A percentile compares a stretch with the other conserved stretches of the same genome.
Conservation (phyloP, 2,888 invertebrate species). For the Catotricha subobsoleta region DNA sequence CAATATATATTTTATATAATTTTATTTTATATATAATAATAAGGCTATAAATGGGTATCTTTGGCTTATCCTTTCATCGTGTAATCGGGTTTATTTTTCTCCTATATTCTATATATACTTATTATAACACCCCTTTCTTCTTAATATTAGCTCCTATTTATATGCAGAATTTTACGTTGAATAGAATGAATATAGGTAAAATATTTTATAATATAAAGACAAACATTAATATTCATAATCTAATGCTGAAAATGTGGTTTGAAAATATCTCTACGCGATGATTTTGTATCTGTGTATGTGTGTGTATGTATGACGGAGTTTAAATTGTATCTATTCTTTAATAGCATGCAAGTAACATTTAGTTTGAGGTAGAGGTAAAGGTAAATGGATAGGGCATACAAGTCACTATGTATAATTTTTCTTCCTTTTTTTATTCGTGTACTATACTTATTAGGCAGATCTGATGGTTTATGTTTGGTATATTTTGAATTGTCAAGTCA, state of each 20-base stretch:
- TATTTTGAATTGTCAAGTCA: neutral
- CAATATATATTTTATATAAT: too few species aligned
- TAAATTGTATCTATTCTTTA: too few species aligned
- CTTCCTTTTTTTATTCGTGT: too few species aligned
- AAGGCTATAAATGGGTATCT: constrained; percentile 1
- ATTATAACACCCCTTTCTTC: constrained; percentile 1
- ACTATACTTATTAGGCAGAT: too few species aligned
- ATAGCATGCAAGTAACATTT: too few species aligned
- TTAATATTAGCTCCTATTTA: constrained; percentile 6
- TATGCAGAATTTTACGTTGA: constrained; percentile 4
- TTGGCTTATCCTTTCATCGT: constrained; percentile 7
- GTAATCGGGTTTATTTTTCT: constrained; percentile 7
- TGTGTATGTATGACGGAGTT: neutral
- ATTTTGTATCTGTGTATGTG: neutral
- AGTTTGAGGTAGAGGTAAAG: too few species aligned
- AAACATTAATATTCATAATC: constrained; percentile 6
- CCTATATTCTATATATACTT: constrained; percentile 1
- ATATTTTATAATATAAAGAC: constrained; percentile 6
- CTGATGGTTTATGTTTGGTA: too few species aligned
- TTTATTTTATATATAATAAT: too few species aligned
- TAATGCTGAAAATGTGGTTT: constrained; percentile 2
- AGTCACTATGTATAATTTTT: too few species aligned
- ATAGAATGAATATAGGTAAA: constrained; percentile 6
- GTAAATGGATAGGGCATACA: too few species aligned
- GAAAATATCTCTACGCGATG: neutral